Evolutionary conservation across 2,888 invertebrate species (phyloP).

Genomic region (Epistrophella euchroma): DNA sequence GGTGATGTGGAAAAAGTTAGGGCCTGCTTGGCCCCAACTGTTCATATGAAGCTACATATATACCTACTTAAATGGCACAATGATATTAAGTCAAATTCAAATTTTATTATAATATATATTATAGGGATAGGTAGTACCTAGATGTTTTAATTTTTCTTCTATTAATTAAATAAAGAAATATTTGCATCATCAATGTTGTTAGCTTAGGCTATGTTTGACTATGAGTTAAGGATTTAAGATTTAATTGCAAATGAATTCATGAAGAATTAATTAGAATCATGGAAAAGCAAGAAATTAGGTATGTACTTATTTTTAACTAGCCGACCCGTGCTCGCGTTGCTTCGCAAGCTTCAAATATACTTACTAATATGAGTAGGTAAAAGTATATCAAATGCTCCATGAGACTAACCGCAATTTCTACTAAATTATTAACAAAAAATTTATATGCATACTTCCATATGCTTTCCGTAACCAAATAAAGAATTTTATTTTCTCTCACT

Average conservation of each 20-base stretch:
- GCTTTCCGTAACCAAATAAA: no score
- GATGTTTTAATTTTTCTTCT: background rate
- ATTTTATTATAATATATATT: background rate
- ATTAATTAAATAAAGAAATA: background rate
- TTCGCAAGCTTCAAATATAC: no score
- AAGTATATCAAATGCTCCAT: no score
- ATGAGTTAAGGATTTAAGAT: background rate
- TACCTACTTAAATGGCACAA: background rate
- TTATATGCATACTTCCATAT: no score
- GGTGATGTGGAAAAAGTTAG: conserved; percentile 40
- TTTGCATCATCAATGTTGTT: background rate
- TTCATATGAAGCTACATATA: no score
- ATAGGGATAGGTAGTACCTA: background rate
- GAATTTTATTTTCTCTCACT: no score
- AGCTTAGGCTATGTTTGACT: background rate
- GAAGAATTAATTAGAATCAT: background rate
- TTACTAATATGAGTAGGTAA: no score
- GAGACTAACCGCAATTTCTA: no score
- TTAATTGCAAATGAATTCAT: background rate
- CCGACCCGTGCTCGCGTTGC: no score
- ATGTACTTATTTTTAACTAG: no score
- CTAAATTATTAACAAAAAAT: no score
- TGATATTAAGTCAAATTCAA: background rate
- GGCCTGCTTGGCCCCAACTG: background rate
- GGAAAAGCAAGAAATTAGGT: background rate